phyloP scores from a whole-genome alignment of 2,797 vertebrate genomes.

The Intellagama lesueurii region DNA sequence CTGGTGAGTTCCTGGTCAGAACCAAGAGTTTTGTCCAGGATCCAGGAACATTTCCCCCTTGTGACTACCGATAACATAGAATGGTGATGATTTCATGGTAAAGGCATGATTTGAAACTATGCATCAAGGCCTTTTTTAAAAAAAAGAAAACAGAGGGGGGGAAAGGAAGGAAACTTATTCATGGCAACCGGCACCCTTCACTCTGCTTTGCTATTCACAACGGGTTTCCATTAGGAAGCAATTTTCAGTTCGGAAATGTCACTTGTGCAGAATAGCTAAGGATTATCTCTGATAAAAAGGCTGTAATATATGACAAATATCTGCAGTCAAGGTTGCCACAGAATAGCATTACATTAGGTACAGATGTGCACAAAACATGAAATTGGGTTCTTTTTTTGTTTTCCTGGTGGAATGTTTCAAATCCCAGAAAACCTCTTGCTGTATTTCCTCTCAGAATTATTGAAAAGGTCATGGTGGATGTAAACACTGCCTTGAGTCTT shows the following conservation, averaged over 20 bases:
- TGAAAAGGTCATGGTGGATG: not conserved
- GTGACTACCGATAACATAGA: slow-evolving; percentile 31
- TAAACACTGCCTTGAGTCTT: not conserved
- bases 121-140: not conserved
- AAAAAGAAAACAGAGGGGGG: not conserved
- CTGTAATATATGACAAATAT: slow-evolving; percentile 46
- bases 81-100: slow-evolving; percentile 59
- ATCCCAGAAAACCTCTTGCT: not conserved
- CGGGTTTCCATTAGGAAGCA: slow-evolving; percentile 28
- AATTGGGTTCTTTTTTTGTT: not conserved
- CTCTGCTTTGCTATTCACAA: slow-evolving; percentile 54
- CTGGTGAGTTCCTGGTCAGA: no score
- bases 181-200: not conserved
- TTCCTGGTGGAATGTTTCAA: accelerated
- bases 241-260: slow-evolving; percentile 27
- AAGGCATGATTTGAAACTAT: slow-evolving; percentile 59
- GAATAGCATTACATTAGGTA: slow-evolving; percentile 10
- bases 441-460: not conserved
- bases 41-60: no score
- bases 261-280: slow-evolving; percentile 42
- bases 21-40: no score
- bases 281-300: slow-evolving; percentile 55
- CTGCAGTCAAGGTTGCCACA: slow-evolving; percentile 26
- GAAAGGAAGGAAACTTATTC: slow-evolving; percentile 18
- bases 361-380: not conserved